phyloP scores from a whole-genome alignment of 1,140 invertebrate genomes.

The Tribolium madens region DNA sequence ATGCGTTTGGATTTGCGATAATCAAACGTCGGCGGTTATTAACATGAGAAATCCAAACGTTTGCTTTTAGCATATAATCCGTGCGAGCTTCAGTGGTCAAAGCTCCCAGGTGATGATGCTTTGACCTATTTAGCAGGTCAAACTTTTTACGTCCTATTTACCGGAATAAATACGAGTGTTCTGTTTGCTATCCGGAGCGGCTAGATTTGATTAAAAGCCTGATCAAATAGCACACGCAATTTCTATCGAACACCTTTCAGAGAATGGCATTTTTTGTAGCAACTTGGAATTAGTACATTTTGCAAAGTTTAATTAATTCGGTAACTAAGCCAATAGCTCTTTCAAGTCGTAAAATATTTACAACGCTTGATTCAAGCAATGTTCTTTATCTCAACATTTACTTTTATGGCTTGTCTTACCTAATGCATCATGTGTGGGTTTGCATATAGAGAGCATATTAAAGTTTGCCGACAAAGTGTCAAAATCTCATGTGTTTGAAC shows the following conservation, averaged over 20 bases:
- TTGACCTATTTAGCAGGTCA: constrained; percentile 29
- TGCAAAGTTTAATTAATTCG: no score
- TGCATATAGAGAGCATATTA: constrained; percentile 43
- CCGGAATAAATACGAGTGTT: constrained; percentile 25
- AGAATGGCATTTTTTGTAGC: no score
- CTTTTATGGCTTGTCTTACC: constrained; percentile 26
- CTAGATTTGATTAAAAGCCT: constrained; percentile 27
- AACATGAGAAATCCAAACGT: constrained; percentile 21
- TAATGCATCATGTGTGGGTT: constrained; percentile 28
- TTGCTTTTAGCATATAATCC: constrained; percentile 26
- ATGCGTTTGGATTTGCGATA: background rate
- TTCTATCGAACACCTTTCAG: background rate
- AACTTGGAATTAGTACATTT: no score
- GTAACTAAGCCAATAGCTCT: background rate
- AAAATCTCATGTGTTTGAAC: constrained; percentile 11
- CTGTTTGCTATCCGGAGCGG: constrained; percentile 27
- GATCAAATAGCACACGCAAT: constrained; percentile 13
- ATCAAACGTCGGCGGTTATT: constrained; percentile 10
- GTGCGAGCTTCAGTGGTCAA: constrained; percentile 26
- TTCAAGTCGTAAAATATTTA: background rate
- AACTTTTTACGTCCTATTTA: constrained; percentile 34
- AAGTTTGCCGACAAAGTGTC: constrained; percentile 39
- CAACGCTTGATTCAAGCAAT: background rate
- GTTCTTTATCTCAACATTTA: constrained; percentile 1
- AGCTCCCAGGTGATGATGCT: constrained; percentile 32